Evolutionary conservation across 2,113 vertebrate genomes (phyloP), one percentile per base, ranked within the genome.

Genomic region (Oncorhynchus keta): DNA sequence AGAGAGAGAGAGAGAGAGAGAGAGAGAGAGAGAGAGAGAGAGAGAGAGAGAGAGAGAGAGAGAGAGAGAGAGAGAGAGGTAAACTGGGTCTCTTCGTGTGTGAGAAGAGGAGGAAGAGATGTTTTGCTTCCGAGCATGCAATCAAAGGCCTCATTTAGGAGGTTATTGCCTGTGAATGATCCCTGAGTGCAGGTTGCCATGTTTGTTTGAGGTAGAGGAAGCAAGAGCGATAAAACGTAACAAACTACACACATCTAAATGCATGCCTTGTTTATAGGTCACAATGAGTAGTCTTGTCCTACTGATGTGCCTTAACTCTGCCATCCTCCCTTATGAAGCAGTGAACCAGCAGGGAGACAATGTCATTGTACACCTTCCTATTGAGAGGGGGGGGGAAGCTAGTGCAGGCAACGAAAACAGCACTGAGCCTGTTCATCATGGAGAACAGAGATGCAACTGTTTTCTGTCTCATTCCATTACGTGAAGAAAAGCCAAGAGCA

Each of bases 141-240:
- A 84, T 89, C 73, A 86, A 84, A 88, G 51, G 64, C 61, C 82
- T 83, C 39, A 81, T 79, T 85, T 76, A 75, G 76, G 59, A 26
- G 35, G 75, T 76, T 83, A 78, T 76, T 76, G 35, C 72, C 80
- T 70, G 68, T 71, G 77, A 79, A 70, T 22, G 68, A 79, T 22
- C 55, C 22, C 78, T 81, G 12, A 26, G 69, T 70, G 45, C n/a
- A 49, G 24, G 45, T 24, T 35, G 28, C 12, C 30, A 32, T 4
- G 14, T 32, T 32, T 32, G 66, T 30, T 30, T 32, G 13, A 68
- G 30, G 66, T 12, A 18, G 28, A 11, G 65, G 26, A 26, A 16
- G 65, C 8, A 6, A 30, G 26, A 5, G 30, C 13, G 5, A 32
- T 30, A 30, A 32, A 32, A 16, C 16, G 30, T 6, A 18, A 4